Evolutionary conservation across 2,888 invertebrate species (phyloP).

Genomic region (Odontocerum albicorne): DNA sequence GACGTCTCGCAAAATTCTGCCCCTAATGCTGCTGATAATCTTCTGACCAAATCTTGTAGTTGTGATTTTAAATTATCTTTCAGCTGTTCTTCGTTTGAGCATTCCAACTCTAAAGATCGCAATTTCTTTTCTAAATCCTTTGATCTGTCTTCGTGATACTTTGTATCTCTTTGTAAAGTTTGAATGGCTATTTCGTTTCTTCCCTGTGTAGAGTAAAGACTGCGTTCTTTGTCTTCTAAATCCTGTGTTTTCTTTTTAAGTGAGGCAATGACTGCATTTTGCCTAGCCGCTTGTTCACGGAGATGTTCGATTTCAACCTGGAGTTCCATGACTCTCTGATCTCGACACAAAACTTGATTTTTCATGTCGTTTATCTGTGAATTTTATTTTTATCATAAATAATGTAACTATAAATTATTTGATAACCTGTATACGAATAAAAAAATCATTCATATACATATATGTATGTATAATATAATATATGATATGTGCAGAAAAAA

Average conservation of each 20-base stretch:
- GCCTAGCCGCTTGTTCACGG: slow-evolving; percentile 79
- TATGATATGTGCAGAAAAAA: too few species aligned
- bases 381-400: too few species aligned
- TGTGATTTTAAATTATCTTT: slow-evolving; percentile 71
- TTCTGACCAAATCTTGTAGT: slow-evolving; percentile 71
- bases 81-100: slow-evolving; percentile 72
- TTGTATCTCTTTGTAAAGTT: slow-evolving; percentile 73
- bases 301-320: slow-evolving; percentile 80
- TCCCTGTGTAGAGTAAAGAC: slow-evolving; percentile 62
- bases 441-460: too few species aligned
- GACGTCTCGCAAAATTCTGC: slow-evolving; percentile 68
- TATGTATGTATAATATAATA: too few species aligned
- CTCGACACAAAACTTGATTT: slow-evolving; percentile 68
- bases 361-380: slow-evolving; percentile 71
- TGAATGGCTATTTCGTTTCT: slow-evolving; percentile 72
- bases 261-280: slow-evolving; percentile 78
- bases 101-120: slow-evolving; percentile 70
- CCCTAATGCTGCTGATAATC: slow-evolving; percentile 72
- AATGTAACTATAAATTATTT: too few species aligned
- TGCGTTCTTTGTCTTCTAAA: slow-evolving; percentile 75
- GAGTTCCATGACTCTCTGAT: slow-evolving; percentile 72
- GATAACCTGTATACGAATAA: too few species aligned
- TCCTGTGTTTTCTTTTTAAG: slow-evolving; percentile 78
- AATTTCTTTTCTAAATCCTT: slow-evolving; percentile 77
- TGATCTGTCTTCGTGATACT: slow-evolving; percentile 71